Base-by-base conservation (phyloP, 2,888 invertebrate genomes). In the Melinaea marsaeus region DNA sequence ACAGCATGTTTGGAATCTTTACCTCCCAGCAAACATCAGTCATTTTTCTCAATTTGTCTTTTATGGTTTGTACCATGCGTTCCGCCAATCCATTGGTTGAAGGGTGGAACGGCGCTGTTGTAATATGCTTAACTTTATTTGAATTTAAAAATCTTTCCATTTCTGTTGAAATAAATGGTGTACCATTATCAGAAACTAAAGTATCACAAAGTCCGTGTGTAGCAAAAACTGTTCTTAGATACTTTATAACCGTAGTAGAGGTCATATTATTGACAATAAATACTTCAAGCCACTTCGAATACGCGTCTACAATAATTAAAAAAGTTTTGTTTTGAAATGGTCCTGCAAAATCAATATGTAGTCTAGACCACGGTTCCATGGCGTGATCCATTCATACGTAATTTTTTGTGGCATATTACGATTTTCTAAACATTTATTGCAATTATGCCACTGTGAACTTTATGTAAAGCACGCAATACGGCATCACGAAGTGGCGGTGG, bases 31-130 rank as follows among this genome's bases (percentile, higher is more conserved):
- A 11, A 0, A 66, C n/a, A 48, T 60, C 33, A 2, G 65, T 58
- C 59, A 67, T 65, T 56, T 72, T 67, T 0, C 61, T 51, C 9
- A 70, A 47, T 58, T 70, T 71, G 35, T 66, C 61, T 60, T 71
- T 71, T 6, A 69, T 55, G 0, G 70, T 71, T 47, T 72, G 70
- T 2, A 71, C 64, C 61, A 68, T 66, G 45, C 70, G 57, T 56
- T 72, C 71, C 4, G 66, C 67, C n/a, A 66, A 60, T 0, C 73
- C 71, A 48, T 71, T 71, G 2, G 70, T 69, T 9, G 69, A 61
- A 4, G 71, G 71, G 45, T 70, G 71, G 48, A 69, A 69, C 4
- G 71, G 72, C 9, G 68, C 66, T 55, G 70, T 65, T 0, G 58
- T 63, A 3, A 71, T n/a, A 45, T 71, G 69, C n/a, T 55, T 37